These are phyloP conservation scores for Lepus americanus DNA, from an alignment of 2,113 vertebrate genomes.

Conservation along the genomic window DNA sequence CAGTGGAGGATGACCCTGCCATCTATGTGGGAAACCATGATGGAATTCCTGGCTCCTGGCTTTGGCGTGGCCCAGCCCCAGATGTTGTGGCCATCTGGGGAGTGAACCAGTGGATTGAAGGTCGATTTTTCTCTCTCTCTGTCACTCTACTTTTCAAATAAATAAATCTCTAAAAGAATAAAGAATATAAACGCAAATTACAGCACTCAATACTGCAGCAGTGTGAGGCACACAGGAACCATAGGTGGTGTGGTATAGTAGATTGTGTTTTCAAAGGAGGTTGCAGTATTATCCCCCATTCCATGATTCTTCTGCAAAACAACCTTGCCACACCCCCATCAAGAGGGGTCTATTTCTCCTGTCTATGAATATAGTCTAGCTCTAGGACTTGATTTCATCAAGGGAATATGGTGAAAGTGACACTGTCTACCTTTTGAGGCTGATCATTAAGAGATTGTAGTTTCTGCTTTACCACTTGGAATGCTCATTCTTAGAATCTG, in stretches of 20 bases:
- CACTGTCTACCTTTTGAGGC: not conserved
- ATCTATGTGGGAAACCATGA: too few relatives aligned
- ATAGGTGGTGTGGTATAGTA: not conserved
- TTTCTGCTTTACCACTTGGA: constrained; percentile 36
- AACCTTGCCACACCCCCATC: not conserved
- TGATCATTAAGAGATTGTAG: not conserved
- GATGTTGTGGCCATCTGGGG: too few relatives aligned
- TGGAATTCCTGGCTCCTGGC: too few relatives aligned
- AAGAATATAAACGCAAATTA: not conserved
- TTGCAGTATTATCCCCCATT: not conserved
- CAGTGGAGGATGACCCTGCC: too few relatives aligned
- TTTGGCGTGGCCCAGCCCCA: too few relatives aligned
- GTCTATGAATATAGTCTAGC: not conserved
- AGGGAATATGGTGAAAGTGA: constrained; percentile 24
- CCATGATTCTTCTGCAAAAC: not conserved
- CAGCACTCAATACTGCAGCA: not conserved
- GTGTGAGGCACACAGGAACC: not conserved
- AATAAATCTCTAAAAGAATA: too few relatives aligned
- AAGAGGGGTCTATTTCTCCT: not conserved
- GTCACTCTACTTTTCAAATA: too few relatives aligned
- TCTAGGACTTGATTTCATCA: constrained; percentile 16
- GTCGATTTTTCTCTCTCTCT: too few relatives aligned
- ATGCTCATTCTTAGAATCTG: constrained; percentile 1
- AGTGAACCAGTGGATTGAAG: too few relatives aligned
- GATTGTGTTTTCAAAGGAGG: constrained; percentile 10